These are phyloP conservation scores for Connochaetes taurinus DNA, from an alignment of 2,113 vertebrate genomes.

Conservation along the genomic window DNA sequence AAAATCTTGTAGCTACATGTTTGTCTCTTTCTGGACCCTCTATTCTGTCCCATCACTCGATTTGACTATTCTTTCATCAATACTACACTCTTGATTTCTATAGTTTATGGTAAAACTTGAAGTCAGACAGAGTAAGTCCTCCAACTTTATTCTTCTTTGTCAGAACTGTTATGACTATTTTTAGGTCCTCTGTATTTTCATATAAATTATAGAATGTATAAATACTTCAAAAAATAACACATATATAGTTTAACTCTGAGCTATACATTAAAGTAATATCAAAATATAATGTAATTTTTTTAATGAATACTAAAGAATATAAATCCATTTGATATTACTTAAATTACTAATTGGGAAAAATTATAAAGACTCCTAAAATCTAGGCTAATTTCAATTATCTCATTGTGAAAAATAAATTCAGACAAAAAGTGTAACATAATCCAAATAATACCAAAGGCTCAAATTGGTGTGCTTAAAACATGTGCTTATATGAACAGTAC, in stretches of 20 bases:
- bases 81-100: background rate
- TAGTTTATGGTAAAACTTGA: background rate
- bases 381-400: conserved; percentile 5
- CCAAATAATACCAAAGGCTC: background rate
- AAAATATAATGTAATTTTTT: conserved; percentile 18
- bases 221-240: conserved; percentile 1
- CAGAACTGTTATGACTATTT: background rate
- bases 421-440: conserved; percentile 10
- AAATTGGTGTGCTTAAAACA: background rate
- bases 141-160: conserved; percentile 12
- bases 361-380: background rate
- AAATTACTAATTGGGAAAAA: conserved; percentile 18
- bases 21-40: background rate
- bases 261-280: conserved; percentile 7
- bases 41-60: background rate
- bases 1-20: background rate
- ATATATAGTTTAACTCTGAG: background rate
- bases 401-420: conserved; percentile 39
- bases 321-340: background rate
- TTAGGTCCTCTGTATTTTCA: background rate
- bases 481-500: background rate
- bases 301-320: background rate
- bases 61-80: background rate
- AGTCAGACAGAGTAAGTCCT: background rate
- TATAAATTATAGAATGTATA: conserved; percentile 2